These are phyloP conservation scores for Pelosia muscerda DNA, from an alignment of 2,888 invertebrate genomes.

Conservation along the genomic window DNA sequence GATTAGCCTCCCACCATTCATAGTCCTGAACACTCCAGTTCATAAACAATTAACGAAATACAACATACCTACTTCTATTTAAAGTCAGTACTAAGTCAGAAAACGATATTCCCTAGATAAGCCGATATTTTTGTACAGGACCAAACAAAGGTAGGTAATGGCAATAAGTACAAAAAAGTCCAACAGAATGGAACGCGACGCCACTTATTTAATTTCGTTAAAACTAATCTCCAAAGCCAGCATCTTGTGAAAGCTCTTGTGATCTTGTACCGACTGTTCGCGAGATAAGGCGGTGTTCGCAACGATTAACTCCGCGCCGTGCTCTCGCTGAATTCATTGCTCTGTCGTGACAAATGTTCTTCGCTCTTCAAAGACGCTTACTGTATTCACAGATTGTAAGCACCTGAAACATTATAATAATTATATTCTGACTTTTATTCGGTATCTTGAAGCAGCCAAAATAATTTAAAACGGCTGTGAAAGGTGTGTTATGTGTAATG, in stretches of 20 bases:
- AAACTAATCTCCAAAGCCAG: neutral
- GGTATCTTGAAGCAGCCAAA: neutral
- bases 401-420: neutral
- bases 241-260: conserved; percentile 2
- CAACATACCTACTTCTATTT: neutral
- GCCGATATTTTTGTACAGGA: neutral
- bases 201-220: neutral
- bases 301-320: conserved; percentile 10
- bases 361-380: neutral
- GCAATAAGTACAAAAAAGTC: neutral
- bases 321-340: conserved; percentile 3
- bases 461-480: neutral
- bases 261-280: neutral
- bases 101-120: neutral
- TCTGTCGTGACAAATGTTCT: conserved; percentile 10
- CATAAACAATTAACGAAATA: neutral
- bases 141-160: neutral
- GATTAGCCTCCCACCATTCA: no score
- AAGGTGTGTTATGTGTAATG: no score
- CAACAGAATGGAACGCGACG: neutral
- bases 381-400: neutral
- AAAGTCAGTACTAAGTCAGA: no score
- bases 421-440: neutral
- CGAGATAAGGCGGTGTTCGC: conserved; percentile 3
- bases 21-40: no score